Conservation (phyloP, 1,140 invertebrate species). For the Kradibia gibbosae region DNA sequence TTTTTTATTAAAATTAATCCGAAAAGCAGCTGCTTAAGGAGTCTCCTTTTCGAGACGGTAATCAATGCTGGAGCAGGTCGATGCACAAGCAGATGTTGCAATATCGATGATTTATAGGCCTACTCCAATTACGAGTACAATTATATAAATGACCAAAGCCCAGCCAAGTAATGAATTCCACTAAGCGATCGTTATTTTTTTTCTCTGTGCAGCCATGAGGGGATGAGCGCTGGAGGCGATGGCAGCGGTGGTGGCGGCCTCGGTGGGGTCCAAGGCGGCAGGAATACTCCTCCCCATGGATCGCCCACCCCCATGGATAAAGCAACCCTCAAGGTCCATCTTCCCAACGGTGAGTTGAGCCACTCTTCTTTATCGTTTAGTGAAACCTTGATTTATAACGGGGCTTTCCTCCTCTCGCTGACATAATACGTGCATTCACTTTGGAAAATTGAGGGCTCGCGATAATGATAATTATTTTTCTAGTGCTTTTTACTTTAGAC, state of each 20-base stretch:
- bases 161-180: neutral
- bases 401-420: too few relatives aligned
- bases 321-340: conserved; percentile 80
- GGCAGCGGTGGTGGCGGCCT: conserved; percentile 63
- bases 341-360: conserved; percentile 80
- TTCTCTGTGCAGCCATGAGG: conserved; percentile 74
- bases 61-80: too few relatives aligned
- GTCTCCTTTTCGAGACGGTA: too few relatives aligned
- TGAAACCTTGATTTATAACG: neutral
- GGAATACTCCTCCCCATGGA: conserved; percentile 71
- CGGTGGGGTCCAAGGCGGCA: conserved; percentile 72
- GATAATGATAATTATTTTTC: too few relatives aligned
- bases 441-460: too few relatives aligned
- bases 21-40: too few relatives aligned
- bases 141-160: neutral
- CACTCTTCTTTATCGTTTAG: neutral
- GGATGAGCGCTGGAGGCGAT: conserved; percentile 73
- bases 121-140: too few relatives aligned
- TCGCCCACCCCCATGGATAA: conserved; percentile 73
- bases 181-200: neutral
- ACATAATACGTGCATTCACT: too few relatives aligned
- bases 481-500: too few relatives aligned
- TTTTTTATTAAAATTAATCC: too few relatives aligned
- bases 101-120: too few relatives aligned
- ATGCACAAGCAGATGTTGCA: too few relatives aligned